Base-by-base conservation (phyloP, 2,797 vertebrate species). In the Peromyscus melanophrys region DNA sequence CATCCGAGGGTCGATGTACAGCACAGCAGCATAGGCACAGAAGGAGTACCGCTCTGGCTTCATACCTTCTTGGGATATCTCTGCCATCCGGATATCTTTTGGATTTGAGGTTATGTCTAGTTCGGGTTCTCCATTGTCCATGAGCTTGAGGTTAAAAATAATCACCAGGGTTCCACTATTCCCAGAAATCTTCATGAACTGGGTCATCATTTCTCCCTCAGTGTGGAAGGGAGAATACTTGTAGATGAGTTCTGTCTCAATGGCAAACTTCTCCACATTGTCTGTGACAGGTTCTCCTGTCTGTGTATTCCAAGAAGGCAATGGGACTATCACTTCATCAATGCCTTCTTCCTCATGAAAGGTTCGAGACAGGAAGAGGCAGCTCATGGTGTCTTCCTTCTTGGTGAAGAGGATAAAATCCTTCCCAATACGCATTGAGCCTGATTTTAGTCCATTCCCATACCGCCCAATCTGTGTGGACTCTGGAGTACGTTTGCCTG, bases 321-420 rank as follows among this genome's bases (percentile, higher is more conserved):
- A 98, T 0, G 99, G 99, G 21, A 99, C 99, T 3, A 99, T 99
- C 81, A 99, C 99, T 99, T 99, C 99, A 97, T 99, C 99, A 1
- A 99, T 99, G 94, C 99, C 99, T 98, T 99, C 99, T 97, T 99
- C 99, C 97, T 99, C 99, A 0, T 99, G 99, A 98, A 99, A 99
- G 0, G 99, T 99, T 61, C 99, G 99, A 1, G 99, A 99, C 97
- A 99, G 98, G 97, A 99, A 99, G 43, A 99, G 99, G 96, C 99
- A 99, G 43, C 99, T 99, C 98, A 99, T 99, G 12, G 99, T 98
- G 77, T 98, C 98, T 57, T 98, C 99, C 96, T 99, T 99, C 99
- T 99, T 99, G 0, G 99, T 99, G 98, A 99, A 99, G 80, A 99
- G 98, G 97, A 99, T 99, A 97, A 99, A 99, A 98, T 99, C 99